Evolutionary conservation across 2,888 invertebrate species (phyloP).

Genomic region (Hyppa rectilinea): DNA sequence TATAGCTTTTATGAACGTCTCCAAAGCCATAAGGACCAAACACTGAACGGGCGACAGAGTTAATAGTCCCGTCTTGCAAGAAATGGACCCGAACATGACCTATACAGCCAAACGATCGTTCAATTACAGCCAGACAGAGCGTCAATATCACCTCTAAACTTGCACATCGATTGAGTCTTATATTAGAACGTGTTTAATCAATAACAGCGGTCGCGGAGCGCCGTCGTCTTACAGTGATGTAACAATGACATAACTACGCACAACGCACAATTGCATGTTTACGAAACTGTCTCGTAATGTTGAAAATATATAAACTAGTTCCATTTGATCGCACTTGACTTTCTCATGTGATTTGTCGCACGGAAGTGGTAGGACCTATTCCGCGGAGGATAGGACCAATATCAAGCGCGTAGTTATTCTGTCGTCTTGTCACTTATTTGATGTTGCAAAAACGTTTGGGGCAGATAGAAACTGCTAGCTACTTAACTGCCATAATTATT

Average conservation of each 20-base stretch:
- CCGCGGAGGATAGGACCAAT: neutral
- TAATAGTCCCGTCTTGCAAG: neutral
- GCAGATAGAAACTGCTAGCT: neutral
- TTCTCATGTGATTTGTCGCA: conserved; percentile 20
- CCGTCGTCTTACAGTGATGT: conserved; percentile 53
- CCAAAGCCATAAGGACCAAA: neutral
- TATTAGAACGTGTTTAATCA: conserved; percentile 65
- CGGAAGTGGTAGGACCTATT: neutral
- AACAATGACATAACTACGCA: conserved; percentile 57
- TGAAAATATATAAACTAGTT: conserved; percentile 50
- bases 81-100: neutral
- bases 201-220: conserved; percentile 55
- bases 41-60: too few species aligned
- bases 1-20: neutral
- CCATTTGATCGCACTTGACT: conserved; percentile 15
- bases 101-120: neutral
- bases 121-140: conserved; percentile 22
- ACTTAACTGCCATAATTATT: neutral
- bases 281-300: conserved; percentile 52
- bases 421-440: neutral
- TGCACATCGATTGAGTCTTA: conserved; percentile 55
- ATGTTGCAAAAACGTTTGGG: neutral
- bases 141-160: conserved; percentile 36
- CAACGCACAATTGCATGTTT: conserved; percentile 54
- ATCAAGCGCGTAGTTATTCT: neutral